Conservation (phyloP, 92 coral and sea anemone species). For the Phenganax marumi region DNA sequence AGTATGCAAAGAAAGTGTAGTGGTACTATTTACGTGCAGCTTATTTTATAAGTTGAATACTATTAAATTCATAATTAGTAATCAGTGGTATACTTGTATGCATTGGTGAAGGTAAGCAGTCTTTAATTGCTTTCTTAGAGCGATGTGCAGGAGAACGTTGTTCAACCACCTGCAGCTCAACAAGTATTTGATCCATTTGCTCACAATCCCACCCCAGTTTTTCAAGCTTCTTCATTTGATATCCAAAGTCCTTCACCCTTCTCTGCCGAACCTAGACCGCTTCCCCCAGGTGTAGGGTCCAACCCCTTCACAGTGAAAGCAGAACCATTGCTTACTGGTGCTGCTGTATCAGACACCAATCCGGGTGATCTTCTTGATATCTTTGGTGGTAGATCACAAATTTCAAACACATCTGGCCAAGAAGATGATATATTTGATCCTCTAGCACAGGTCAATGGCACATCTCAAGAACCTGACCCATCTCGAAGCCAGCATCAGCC, state of each 20-base stretch:
- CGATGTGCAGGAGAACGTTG: not conserved
- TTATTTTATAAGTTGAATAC: too few species aligned
- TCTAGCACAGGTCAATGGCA: constrained; percentile 30
- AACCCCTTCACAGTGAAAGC: constrained; percentile 45
- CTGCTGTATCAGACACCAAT: constrained; percentile 22
- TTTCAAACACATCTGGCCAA: constrained; percentile 35
- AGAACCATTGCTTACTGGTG: constrained; percentile 19
- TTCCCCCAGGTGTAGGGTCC: constrained; percentile 27
- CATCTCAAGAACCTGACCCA: constrained; percentile 12
- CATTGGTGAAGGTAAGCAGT: too few species aligned
- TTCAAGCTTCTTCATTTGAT: constrained; percentile 16
- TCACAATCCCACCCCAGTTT: constrained; percentile 34
- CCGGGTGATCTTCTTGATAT: constrained; percentile 50
- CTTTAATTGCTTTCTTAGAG: not conserved
- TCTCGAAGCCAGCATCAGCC: not conserved
- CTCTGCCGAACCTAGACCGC: constrained; percentile 23
- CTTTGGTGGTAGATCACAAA: constrained; percentile 52
- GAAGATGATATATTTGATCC: constrained; percentile 50
- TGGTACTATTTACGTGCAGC: too few species aligned
- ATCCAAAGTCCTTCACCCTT: constrained; percentile 50
- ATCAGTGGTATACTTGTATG: too few species aligned
- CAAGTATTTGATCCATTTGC: constrained; percentile 26
- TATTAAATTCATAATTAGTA: too few species aligned
- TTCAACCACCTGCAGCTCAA: constrained; percentile 45
- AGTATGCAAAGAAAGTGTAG: too few species aligned